Percentiles rank a stretch among this genome's conserved stretches.
Evolutionary conservation across 2,797 vertebrate species (phyloP).

Genomic region (Phaenicophaeus curvirostris): DNA sequence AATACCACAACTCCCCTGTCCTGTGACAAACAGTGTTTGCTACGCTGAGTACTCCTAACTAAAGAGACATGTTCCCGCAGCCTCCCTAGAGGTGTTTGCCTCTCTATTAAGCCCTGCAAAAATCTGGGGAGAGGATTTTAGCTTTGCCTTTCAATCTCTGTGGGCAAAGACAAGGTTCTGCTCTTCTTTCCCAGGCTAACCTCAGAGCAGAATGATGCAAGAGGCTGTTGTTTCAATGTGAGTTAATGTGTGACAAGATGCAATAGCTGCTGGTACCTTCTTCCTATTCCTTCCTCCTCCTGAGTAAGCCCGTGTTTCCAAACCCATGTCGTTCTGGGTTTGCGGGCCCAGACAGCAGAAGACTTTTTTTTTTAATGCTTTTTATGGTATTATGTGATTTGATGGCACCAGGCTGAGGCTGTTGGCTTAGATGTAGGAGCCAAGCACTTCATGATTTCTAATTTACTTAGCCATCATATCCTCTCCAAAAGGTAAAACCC

Average conservation of each 20-base stretch:
- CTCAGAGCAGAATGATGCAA: not conserved
- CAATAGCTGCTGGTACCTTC: not conserved
- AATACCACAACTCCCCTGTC: constrained; percentile 17
- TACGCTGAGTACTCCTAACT: not conserved
- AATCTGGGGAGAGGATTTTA: not conserved
- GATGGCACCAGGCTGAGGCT: not conserved
- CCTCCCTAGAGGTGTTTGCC: not conserved
- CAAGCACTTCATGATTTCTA: not conserved
- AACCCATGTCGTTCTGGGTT: not conserved
- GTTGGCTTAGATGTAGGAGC: not conserved
- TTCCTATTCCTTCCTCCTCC: not conserved
- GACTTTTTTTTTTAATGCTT: not conserved
- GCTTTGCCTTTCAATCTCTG: not conserved
- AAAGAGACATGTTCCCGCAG: not conserved
- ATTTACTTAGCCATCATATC: not conserved
- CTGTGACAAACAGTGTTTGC: constrained; percentile 10
- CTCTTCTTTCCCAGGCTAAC: not conserved
- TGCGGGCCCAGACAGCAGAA: not conserved
- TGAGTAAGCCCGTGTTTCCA: not conserved
- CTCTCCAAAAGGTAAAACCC: not conserved
- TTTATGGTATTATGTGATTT: not conserved
- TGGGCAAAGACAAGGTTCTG: not conserved
- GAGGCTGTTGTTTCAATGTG: not conserved
- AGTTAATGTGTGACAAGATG: not conserved
- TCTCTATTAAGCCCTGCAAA: not conserved